Evolutionary conservation across 1,140 invertebrate genomes (phyloP), one percentile per base, ranked within the genome.

Genomic region (Heliconius eleuchia): DNA sequence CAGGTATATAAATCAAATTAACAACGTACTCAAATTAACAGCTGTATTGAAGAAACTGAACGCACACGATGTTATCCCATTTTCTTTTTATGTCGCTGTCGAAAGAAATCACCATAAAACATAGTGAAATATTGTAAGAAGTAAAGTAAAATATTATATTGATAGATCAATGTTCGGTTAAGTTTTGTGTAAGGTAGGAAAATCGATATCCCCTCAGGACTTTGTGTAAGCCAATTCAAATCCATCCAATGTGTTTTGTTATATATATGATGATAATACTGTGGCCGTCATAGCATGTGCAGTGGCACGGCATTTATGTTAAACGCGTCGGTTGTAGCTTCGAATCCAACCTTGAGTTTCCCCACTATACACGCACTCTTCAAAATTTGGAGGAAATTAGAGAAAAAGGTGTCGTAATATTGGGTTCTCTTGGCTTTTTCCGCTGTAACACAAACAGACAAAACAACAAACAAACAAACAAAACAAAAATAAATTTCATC

Each of bases 21-120:
- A 34, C 34, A 34, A 37, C 34, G 34, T 37, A 37, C 6, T 8
- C n/a, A n/a, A n/a, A n/a, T n/a, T n/a, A n/a, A n/a, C n/a, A 74
- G 30, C 57, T 57, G 11, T 57, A 74, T 55, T 71, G 37, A 75
- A 71, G 18, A 42, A 42, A 72, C 71, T 42, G 71, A 66, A 66
- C 23, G 60, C 60, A 66, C 2, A 30, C 60, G 60, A 66, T 30
- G 27, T 66, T 39, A 39, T 55, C 71, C 37, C 71, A 72, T 72
- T 72, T 72, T 72, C 71, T 37, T 72, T 71, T 71, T 71, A 71
- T 72, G 71, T 72, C 34, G 37, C 71, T 72, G 71, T 72, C 71
- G 18, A 72, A 72, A 37, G 71, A 42, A 72, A 72, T 72, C 39
- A 72, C 71, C 71, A 72, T 72, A 72, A 42, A 72, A 72, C n/a